These are phyloP conservation scores for Ophion costatus DNA, from an alignment of 2,888 invertebrate genomes.

Conservation along the genomic window DNA sequence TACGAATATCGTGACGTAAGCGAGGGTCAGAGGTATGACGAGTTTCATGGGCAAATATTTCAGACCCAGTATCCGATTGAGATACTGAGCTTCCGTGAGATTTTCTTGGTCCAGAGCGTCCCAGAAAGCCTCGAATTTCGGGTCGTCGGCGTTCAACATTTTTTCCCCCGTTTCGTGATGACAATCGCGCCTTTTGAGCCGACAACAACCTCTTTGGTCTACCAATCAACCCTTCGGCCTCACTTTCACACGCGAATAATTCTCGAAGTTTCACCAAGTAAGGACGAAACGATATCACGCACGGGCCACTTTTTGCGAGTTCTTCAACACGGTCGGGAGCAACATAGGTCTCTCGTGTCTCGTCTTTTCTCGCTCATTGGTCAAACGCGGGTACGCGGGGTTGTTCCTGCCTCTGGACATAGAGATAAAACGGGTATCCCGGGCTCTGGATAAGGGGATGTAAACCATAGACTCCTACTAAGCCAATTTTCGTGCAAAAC, in stretches of 20 bases:
- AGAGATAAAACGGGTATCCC: background rate
- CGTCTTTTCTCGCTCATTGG: background rate
- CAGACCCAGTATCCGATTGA: constrained; percentile 81
- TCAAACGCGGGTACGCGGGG: background rate
- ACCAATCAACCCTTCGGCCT: background rate
- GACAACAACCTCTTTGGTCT: too few species aligned
- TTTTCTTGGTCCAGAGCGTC: constrained; percentile 72
- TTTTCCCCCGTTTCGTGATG: background rate
- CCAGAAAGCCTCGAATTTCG: constrained; percentile 73
- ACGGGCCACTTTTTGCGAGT: background rate
- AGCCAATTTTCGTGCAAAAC: constrained; percentile 25
- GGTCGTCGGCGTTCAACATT: constrained; percentile 62
- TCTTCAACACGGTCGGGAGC: background rate
- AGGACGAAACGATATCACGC: constrained; percentile 1
- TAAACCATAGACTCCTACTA: background rate
- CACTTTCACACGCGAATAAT: background rate
- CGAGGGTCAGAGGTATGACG: constrained; percentile 86
- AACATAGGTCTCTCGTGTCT: background rate
- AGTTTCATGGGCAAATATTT: constrained; percentile 81
- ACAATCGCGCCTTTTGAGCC: background rate
- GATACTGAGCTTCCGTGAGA: constrained; percentile 81
- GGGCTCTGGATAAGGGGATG: background rate
- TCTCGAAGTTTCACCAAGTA: constrained; percentile 3
- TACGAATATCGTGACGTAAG: constrained; percentile 91
- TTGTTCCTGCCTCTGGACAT: background rate